phyloP scores from a whole-genome alignment of 2,113 vertebrate species.

The Baryphthengus martii region DNA sequence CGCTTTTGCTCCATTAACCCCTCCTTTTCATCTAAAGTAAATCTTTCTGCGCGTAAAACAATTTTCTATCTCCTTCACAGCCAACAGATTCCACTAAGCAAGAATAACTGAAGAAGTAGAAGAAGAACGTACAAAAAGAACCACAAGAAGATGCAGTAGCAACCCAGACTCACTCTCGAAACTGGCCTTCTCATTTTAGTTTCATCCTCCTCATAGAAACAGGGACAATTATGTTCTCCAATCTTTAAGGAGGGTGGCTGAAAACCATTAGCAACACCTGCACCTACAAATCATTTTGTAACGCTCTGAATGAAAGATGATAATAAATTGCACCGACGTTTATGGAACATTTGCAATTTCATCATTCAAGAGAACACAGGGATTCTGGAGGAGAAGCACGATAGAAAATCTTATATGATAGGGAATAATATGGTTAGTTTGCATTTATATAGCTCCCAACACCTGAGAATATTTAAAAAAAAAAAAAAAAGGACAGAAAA shows the following conservation, averaged over 20 bases:
- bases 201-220: slow-evolving; percentile 31
- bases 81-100: not conserved
- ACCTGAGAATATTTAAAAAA: slow-evolving; percentile 14
- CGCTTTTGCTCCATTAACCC: not conserved
- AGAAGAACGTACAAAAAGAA: not conserved
- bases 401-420: slow-evolving; percentile 34
- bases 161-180: not conserved
- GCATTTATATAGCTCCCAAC: slow-evolving; percentile 55
- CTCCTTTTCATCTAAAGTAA: not conserved
- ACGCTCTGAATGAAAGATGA: slow-evolving; percentile 49
- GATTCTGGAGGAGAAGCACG: slow-evolving; percentile 3
- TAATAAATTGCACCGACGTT: slow-evolving; percentile 64
- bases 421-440: slow-evolving; percentile 56
- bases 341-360: slow-evolving; percentile 59
- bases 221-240: slow-evolving; percentile 7
- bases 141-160: not conserved
- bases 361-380: slow-evolving; percentile 50
- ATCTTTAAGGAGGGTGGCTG: slow-evolving; percentile 6
- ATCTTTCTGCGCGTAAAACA: not conserved
- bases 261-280: slow-evolving; percentile 62
- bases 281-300: slow-evolving; percentile 61
- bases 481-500: not conserved
- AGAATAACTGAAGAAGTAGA: not conserved
- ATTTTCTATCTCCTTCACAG: not conserved
- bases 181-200: slow-evolving; percentile 5